Conservation (phyloP, 92 coral and sea anemone species). For the Actinernus sp. region DNA sequence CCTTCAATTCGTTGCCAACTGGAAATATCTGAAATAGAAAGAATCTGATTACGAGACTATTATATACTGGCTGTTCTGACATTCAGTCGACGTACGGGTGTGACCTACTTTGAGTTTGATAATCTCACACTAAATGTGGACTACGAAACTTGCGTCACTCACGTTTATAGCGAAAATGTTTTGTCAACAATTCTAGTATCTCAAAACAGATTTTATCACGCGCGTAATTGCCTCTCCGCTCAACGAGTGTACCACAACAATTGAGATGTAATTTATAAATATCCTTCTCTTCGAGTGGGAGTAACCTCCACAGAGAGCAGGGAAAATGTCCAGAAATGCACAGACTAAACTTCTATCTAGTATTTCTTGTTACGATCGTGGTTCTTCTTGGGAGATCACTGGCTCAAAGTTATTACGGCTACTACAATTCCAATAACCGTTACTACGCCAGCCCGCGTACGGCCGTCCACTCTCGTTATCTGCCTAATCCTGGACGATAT, state of each 20-base stretch:
- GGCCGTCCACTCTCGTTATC: no score
- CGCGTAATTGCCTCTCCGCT: not conserved
- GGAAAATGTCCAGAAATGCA: slow-evolving; percentile 67
- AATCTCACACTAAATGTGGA: not conserved
- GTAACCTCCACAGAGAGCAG: not conserved
- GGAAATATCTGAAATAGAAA: no score
- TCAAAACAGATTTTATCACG: slow-evolving; percentile 12
- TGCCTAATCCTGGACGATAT: slow-evolving; percentile 10
- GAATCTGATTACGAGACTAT: no score
- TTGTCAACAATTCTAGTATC: slow-evolving; percentile 11
- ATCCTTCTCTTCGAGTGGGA: not conserved
- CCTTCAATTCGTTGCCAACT: no score
- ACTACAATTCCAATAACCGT: not conserved
- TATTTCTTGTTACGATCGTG: slow-evolving; percentile 4
- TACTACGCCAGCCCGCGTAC: no score
- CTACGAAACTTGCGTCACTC: slow-evolving; percentile 15
- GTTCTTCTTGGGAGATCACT: slow-evolving; percentile 4
- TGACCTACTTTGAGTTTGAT: no score
- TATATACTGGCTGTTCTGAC: no score
- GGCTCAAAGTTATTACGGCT: slow-evolving; percentile 26
- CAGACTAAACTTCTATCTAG: not conserved
- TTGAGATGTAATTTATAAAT: slow-evolving; percentile 29
- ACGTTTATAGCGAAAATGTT: slow-evolving; percentile 10
- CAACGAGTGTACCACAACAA: slow-evolving; percentile 17
- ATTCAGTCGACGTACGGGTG: no score